phyloP scores from a whole-genome alignment of 2,888 invertebrate genomes.

The Drosophila melanosoma region DNA sequence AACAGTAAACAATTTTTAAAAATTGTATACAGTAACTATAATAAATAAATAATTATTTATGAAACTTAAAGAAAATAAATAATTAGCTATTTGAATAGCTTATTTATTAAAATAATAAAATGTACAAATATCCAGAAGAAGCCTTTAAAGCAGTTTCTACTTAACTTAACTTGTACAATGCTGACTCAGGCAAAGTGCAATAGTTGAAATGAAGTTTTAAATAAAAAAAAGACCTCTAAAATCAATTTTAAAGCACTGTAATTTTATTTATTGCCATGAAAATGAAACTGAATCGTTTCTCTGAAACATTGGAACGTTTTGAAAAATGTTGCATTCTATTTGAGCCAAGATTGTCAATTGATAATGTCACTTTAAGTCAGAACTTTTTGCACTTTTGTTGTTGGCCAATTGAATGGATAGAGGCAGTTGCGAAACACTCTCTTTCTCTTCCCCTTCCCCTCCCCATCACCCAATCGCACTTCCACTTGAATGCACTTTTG shows the following conservation, averaged over 20 bases:
- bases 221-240: background rate
- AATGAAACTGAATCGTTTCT: background rate
- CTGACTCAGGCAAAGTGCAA: background rate
- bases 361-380: conserved; percentile 4
- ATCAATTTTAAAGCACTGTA: background rate
- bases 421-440: conserved; percentile 6
- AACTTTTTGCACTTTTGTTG: background rate
- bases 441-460: background rate
- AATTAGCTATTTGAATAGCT: background rate
- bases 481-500: conserved; percentile 82
- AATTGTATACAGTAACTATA: background rate
- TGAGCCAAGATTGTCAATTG: background rate
- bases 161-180: background rate
- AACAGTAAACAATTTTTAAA: background rate
- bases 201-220: background rate
- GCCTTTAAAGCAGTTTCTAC: background rate
- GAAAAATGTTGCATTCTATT: background rate
- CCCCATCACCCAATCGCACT: conserved; percentile 48
- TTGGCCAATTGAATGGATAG: conserved; percentile 1
- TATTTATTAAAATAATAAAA: background rate
- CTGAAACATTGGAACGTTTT: background rate
- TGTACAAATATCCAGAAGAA: background rate
- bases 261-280: background rate
- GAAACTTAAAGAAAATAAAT: background rate
- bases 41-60: background rate